A percentile compares a stretch with the other conserved stretches of the same genome.
Evolutionary conservation across 2,797 vertebrate genomes (phyloP).

Genomic region (Heliangelus exortis): DNA sequence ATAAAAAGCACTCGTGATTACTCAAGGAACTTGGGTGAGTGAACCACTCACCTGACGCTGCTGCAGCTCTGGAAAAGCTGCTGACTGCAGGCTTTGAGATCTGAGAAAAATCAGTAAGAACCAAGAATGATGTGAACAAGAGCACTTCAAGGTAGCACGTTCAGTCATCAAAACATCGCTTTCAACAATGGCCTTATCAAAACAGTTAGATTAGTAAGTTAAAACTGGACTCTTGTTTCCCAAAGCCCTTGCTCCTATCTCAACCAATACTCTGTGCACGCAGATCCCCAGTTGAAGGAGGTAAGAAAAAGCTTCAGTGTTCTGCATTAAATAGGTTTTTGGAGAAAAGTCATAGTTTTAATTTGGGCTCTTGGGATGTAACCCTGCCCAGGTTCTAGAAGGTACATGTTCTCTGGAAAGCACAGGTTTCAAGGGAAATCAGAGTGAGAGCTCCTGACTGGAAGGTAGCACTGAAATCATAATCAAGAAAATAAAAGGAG

Average conservation of each 20-base stretch:
- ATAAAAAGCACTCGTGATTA: constrained; percentile 34
- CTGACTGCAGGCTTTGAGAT: neutral
- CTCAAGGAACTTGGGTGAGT: constrained; percentile 6
- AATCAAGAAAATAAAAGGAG: constrained; percentile 56
- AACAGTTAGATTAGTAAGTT: neutral
- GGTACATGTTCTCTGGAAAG: neutral
- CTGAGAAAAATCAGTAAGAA: neutral
- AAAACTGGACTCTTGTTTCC: neutral
- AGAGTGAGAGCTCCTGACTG: neutral
- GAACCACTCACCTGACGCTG: neutral
- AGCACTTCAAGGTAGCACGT: neutral
- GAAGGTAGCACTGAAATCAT: constrained; percentile 6
- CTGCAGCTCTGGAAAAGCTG: neutral
- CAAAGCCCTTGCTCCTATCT: neutral
- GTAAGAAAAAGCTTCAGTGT: neutral
- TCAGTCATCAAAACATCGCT: neutral
- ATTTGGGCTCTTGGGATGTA: neutral
- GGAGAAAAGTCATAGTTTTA: neutral
- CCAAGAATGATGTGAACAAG: neutral
- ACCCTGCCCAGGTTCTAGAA: neutral
- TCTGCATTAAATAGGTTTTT: neutral
- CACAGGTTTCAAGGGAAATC: constrained; percentile 42
- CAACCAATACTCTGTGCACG: neutral
- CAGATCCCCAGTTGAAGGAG: neutral
- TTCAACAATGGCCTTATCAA: neutral